Evolutionary conservation across 2,888 invertebrate genomes (phyloP).

Genomic region (Ceriagrion tenellum): DNA sequence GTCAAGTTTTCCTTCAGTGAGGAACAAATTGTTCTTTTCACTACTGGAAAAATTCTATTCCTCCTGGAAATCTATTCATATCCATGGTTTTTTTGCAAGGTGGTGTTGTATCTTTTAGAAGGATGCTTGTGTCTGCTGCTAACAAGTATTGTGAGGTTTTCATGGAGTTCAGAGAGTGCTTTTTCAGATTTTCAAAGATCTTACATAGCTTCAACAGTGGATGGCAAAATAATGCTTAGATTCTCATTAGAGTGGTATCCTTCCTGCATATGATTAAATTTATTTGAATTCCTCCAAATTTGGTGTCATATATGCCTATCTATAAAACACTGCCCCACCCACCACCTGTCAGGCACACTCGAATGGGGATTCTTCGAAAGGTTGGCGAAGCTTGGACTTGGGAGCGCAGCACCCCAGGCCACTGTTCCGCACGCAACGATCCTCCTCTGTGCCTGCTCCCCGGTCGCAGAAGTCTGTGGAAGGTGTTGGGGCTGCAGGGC

Average conservation of each 20-base stretch:
- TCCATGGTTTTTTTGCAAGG: background rate
- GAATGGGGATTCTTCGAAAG: slow-evolving; percentile 74
- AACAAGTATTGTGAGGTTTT: background rate
- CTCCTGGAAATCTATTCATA: background rate
- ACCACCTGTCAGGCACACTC: slow-evolving; percentile 51
- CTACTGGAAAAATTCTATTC: background rate
- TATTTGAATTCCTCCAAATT: background rate
- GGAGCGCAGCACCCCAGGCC: slow-evolving; percentile 77
- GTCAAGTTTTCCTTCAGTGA: background rate
- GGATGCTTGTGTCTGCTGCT: background rate
- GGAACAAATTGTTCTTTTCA: background rate
- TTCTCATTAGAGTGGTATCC: background rate
- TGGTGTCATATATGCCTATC: background rate
- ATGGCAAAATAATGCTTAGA: background rate
- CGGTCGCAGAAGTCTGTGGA: slow-evolving; percentile 74
- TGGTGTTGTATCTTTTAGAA: background rate
- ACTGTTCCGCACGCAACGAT: slow-evolving; percentile 82
- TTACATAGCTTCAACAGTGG: background rate
- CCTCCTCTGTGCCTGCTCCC: slow-evolving; percentile 83
- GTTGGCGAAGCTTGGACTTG: slow-evolving; percentile 81
- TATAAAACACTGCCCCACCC: slow-evolving; percentile 30
- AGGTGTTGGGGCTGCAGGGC: slow-evolving; percentile 73
- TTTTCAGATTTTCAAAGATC: background rate
- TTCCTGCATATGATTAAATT: background rate
- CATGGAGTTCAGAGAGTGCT: background rate